phyloP scores from a whole-genome alignment of 2,113 vertebrate species.

The Heptranchias perlo region DNA sequence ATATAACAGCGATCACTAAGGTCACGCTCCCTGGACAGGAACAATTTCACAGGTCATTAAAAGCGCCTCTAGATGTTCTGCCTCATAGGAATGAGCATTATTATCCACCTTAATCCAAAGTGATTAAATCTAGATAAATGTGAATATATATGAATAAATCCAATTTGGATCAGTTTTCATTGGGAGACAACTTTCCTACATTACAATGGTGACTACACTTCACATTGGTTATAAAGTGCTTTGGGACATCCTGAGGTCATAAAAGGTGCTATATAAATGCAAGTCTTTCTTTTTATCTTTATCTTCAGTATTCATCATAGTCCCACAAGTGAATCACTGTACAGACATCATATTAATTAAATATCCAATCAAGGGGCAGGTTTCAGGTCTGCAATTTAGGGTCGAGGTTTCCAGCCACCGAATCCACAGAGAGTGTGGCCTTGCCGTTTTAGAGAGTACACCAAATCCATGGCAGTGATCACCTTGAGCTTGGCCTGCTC shows the following conservation, averaged over 20 bases:
- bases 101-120: neutral
- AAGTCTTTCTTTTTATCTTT: neutral
- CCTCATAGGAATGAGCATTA: neutral
- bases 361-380: neutral
- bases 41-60: neutral
- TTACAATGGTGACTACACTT: too few species aligned
- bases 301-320: neutral
- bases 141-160: neutral
- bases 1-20: neutral
- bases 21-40: neutral
- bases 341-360: neutral
- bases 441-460: too few species aligned
- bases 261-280: neutral
- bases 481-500: neutral
- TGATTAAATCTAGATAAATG: neutral
- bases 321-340: neutral
- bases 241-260: too few species aligned
- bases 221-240: too few species aligned
- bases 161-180: neutral
- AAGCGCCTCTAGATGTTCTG: neutral
- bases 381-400: too few species aligned
- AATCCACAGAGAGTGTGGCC: too few species aligned
- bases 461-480: neutral
- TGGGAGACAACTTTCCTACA: neutral
- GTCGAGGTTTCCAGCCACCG: too few species aligned